phyloP scores from a whole-genome alignment of 2,888 invertebrate genomes.

The Furcula furcula region DNA sequence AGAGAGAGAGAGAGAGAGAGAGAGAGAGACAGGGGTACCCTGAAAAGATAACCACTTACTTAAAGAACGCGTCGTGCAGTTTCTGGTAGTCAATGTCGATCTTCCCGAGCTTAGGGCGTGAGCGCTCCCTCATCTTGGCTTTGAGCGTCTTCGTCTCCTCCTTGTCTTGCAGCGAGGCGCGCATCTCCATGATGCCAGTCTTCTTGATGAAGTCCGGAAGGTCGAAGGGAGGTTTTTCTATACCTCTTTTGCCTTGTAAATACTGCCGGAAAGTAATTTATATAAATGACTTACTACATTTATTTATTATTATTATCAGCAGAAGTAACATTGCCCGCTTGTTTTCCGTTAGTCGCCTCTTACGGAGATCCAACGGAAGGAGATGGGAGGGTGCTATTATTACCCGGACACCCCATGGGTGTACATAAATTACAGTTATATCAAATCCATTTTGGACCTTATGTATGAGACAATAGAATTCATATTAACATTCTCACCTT shows the following conservation, averaged over 20 bases:
- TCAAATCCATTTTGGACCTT: too few relatives aligned
- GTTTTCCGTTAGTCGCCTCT: too few relatives aligned
- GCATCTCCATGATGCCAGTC: constrained; percentile 99
- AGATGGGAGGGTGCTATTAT: too few relatives aligned
- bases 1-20: too few relatives aligned
- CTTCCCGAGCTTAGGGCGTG: constrained; percentile 98
- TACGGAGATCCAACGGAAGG: too few relatives aligned
- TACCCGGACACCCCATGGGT: too few relatives aligned
- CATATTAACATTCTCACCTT: constrained; percentile 80
- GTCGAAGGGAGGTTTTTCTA: constrained; percentile 99
- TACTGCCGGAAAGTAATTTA: too few relatives aligned
- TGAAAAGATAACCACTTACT: constrained; percentile 79
- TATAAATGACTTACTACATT: too few relatives aligned
- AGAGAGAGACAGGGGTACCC: neutral
- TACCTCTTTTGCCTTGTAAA: constrained; percentile 97
- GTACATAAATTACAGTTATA: too few relatives aligned
- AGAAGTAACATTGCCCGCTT: too few relatives aligned
- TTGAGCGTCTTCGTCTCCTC: constrained; percentile 97
- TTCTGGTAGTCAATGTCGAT: constrained; percentile 99
- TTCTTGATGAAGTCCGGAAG: constrained; percentile 99
- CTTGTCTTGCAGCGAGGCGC: constrained; percentile 98
- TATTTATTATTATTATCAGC: too few relatives aligned
- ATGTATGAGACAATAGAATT: too few relatives aligned
- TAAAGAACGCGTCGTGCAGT: constrained; percentile 99
- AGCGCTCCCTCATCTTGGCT: constrained; percentile 98